Evolutionary conservation across 37 sponge, comb jelly and placozoan genomes (phyloP).

Genomic region (Mnemiopsis leidyi): DNA sequence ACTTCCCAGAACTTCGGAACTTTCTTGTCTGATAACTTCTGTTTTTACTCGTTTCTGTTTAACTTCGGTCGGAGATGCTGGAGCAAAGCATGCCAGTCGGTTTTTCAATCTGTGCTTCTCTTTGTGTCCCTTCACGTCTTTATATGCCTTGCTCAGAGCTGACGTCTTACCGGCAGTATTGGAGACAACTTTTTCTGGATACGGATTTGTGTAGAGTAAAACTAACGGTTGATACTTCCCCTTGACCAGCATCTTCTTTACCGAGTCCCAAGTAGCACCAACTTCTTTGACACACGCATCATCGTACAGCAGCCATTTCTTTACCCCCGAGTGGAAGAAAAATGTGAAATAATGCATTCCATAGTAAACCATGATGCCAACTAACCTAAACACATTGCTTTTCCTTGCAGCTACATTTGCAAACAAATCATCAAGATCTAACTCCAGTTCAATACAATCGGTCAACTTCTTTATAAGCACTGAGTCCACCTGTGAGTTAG

Average conservation of each 20-base stretch:
- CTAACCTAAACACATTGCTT: not conserved
- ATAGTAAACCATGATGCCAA: slow-evolving; percentile 50
- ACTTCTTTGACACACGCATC: slow-evolving; percentile 53
- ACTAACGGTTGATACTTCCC: slow-evolving; percentile 63
- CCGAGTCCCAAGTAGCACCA: slow-evolving; percentile 31
- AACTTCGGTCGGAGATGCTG: not conserved
- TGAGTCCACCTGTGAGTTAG: not conserved
- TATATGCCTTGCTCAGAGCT: not conserved
- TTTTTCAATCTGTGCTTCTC: not conserved
- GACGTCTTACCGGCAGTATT: not conserved
- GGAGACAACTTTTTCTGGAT: not conserved
- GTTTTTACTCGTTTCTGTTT: not conserved
- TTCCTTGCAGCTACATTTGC: not conserved
- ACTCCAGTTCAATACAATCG: slow-evolving; percentile 15
- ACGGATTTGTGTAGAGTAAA: slow-evolving; percentile 6
- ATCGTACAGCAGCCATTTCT: slow-evolving; percentile 60
- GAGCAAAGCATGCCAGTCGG: not conserved
- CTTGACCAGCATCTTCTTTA: slow-evolving; percentile 13
- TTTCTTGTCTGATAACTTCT: not conserved
- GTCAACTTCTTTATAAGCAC: not conserved
- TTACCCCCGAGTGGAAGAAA: slow-evolving; percentile 29
- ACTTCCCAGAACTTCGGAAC: not conserved
- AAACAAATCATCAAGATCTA: slow-evolving; percentile 50
- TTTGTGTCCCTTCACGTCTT: not conserved
- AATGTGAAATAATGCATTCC: slow-evolving; percentile 61